Evolutionary conservation across 2,888 invertebrate genomes (phyloP), one percentile per base, ranked within the genome.

Genomic region (Pyrrhia umbra): DNA sequence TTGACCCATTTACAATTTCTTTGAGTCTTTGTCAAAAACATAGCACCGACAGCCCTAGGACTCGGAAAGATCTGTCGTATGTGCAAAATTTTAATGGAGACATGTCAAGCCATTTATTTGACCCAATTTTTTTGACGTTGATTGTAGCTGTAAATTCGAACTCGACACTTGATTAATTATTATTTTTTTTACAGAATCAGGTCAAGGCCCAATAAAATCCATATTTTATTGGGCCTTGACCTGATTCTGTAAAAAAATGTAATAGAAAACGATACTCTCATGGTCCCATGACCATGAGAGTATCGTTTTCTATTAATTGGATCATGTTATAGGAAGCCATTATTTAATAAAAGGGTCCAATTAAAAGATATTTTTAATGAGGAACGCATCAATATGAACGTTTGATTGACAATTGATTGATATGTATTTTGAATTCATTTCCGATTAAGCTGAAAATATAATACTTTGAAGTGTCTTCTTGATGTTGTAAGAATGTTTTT

Each of bases 11-110:
- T 16, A 23, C 2, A 34, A 18, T 10, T 27, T 16, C 4, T 9
- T 6, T 9, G 37, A 0, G 6, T n/a, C 27, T 21, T 21, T 13
- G 16, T 39, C 8, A 9, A 55, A 27, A 37, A 25, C 37, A 27
- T 25, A 20, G 20, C 27, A 4, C 21, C 16, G 75, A 50, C 76
- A 74, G 6, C 65, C 80, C 74, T 75, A 54, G n/a, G 25, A 62
- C 51, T 45, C 55, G 57, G 66, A 73, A 72, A 40, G 56, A 73
- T 68, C 60, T 42, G 55, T 46, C 62, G 59, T 50, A 65, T 30
- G 77, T 78, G 80, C 79, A 71, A 82, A 83, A 77, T 77, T 72
- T 65, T 80, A 79, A 83, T 84, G 77, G 81, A 82, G 69, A 84
- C 72, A 75, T 82, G 78, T 73, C 79, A 71, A 56, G 62, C 75